Conservation (phyloP, 2,888 invertebrate species). For the Oscheius sp. region DNA sequence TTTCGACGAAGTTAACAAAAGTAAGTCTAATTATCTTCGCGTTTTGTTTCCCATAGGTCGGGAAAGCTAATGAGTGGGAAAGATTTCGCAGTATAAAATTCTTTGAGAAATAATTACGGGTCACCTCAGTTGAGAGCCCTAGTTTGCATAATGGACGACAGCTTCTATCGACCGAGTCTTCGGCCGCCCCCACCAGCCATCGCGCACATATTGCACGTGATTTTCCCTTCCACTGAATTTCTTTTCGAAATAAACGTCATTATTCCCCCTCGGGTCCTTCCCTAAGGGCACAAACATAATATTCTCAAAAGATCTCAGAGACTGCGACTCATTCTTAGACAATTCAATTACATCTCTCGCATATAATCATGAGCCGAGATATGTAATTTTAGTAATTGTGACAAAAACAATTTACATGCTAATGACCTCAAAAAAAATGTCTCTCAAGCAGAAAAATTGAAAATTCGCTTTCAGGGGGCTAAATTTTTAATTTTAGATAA, state of each 20-base stretch:
- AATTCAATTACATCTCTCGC: neutral
- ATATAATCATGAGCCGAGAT: neutral
- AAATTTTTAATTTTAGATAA: conserved; percentile 16
- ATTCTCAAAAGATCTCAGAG: too few relatives aligned
- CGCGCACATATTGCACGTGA: conserved; percentile 31
- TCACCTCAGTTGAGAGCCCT: conserved; percentile 19
- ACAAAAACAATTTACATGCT: neutral
- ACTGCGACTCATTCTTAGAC: too few relatives aligned
- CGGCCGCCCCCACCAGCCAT: conserved; percentile 27
- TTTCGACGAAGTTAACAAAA: conserved; percentile 62
- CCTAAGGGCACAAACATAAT: too few relatives aligned
- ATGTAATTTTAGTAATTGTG: neutral
- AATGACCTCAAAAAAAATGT: neutral
- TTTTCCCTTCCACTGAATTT: conserved; percentile 1
- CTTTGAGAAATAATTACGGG: conserved; percentile 7
- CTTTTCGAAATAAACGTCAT: neutral
- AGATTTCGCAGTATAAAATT: neutral
- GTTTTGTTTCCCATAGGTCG: too few relatives aligned
- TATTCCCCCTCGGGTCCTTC: too few relatives aligned
- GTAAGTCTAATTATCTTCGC: too few relatives aligned
- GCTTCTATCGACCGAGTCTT: conserved; percentile 31
- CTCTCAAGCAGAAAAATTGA: too few relatives aligned
- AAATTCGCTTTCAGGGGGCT: too few relatives aligned
- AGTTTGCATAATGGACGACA: conserved; percentile 31
- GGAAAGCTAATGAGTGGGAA: neutral